Conservation (phyloP, 2,888 invertebrate genomes). For the Entomobrya multifasciata region DNA sequence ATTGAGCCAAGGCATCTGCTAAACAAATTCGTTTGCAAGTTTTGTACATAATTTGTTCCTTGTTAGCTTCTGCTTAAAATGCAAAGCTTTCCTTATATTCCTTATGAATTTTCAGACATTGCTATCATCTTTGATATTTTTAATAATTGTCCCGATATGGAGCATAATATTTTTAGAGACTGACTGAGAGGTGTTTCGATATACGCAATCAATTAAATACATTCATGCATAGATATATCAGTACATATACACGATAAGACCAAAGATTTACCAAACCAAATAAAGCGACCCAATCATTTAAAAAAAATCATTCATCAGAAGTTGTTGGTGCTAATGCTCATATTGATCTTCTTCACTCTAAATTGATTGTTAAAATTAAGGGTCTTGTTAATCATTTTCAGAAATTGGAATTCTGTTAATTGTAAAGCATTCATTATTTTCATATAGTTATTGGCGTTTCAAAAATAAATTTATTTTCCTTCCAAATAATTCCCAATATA, state of each 20-base stretch:
- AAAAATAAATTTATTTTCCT: slow-evolving; percentile 51
- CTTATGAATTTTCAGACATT: too few relatives aligned
- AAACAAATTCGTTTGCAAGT: too few relatives aligned
- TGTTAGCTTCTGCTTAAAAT: background rate
- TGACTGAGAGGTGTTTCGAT: slow-evolving; percentile 34
- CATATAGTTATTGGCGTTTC: background rate
- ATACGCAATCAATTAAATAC: slow-evolving; percentile 25
- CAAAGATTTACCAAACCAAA: slow-evolving; percentile 34
- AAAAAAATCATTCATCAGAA: slow-evolving; percentile 28
- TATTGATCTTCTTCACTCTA: slow-evolving; percentile 6
- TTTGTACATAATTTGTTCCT: too few relatives aligned
- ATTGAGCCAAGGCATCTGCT: background rate
- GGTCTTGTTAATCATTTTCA: background rate
- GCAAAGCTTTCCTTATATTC: background rate
- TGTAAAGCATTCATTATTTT: background rate
- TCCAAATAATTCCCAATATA: slow-evolving; percentile 41
- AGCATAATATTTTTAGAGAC: slow-evolving; percentile 40
- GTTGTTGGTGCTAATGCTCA: slow-evolving; percentile 66
- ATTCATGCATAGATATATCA: slow-evolving; percentile 50
- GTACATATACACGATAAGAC: slow-evolving; percentile 13
- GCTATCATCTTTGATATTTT: too few relatives aligned
- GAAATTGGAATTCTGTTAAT: background rate
- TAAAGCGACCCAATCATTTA: slow-evolving; percentile 1
- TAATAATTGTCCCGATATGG: background rate
- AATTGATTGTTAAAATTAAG: background rate